Evolutionary conservation across 2,888 invertebrate genomes (phyloP).

Genomic region (Blastobasis adustella): DNA sequence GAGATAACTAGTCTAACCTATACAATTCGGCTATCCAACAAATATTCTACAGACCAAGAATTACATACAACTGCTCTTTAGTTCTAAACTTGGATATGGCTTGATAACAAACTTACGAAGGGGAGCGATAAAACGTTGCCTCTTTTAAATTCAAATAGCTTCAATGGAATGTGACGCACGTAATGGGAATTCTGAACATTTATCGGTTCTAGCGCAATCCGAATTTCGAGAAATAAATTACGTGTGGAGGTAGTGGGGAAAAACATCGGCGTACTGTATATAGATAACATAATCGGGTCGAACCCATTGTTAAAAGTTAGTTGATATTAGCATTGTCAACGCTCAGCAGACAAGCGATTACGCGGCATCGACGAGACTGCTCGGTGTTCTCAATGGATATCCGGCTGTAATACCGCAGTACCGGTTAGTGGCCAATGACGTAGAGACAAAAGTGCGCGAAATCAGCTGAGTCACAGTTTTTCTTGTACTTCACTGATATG

Average conservation of each 20-base stretch:
- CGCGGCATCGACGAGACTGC: background rate
- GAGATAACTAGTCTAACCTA: slow-evolving; percentile 18
- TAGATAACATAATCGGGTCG: too few species aligned
- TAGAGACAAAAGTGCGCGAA: slow-evolving; percentile 66
- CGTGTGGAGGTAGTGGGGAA: too few species aligned
- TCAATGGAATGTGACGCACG: background rate
- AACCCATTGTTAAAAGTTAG: too few species aligned
- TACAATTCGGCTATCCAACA: too few species aligned
- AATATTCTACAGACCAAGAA: background rate
- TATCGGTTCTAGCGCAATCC: slow-evolving; percentile 1
- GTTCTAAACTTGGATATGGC: background rate
- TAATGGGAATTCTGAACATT: background rate
- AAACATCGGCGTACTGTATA: too few species aligned
- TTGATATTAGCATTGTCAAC: too few species aligned
- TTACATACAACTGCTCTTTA: background rate
- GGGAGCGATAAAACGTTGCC: too few species aligned
- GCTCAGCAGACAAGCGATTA: background rate
- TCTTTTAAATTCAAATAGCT: too few species aligned
- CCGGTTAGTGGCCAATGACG: slow-evolving; percentile 45
- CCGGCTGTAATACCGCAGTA: slow-evolving; percentile 22
- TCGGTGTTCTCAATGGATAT: slow-evolving; percentile 18
- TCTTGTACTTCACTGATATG: slow-evolving; percentile 27
- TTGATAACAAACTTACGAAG: too few species aligned
- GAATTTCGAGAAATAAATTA: too few species aligned
- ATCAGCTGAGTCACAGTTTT: slow-evolving; percentile 54